Percentiles rank a stretch among this genome's conserved stretches.
phyloP scores from a whole-genome alignment of 2,797 vertebrate species.

The Avahi laniger region DNA sequence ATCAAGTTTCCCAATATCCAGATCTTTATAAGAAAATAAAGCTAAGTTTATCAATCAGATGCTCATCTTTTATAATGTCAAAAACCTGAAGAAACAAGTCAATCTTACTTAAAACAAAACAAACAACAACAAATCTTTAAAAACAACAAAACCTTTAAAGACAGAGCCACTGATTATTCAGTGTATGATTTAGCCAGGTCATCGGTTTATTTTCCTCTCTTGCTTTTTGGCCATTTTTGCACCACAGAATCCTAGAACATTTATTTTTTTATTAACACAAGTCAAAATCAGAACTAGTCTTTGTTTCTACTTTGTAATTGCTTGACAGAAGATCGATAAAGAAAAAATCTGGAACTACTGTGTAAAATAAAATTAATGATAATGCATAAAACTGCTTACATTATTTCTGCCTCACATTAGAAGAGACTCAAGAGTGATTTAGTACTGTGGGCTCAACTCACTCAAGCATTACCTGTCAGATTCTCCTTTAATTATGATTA shows the following conservation, averaged over 20 bases:
- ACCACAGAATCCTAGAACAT: constrained; percentile 28
- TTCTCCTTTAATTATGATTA: constrained; percentile 35
- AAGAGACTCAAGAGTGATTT: constrained; percentile 31
- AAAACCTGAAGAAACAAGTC: constrained; percentile 41
- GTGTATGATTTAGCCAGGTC: constrained; percentile 32
- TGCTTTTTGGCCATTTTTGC: constrained; percentile 18
- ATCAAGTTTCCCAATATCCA: constrained; percentile 17
- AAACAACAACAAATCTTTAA: background rate
- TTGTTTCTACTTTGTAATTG: constrained; percentile 22
- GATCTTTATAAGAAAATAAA: constrained; percentile 33
- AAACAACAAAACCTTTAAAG: background rate
- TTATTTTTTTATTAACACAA: constrained; percentile 9
- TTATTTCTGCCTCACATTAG: constrained; percentile 21
- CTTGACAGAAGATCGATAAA: background rate
- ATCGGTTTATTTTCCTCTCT: constrained; percentile 31
- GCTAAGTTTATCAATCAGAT: background rate
- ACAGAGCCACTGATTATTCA: background rate
- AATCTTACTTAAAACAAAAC: constrained; percentile 7
- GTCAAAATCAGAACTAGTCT: constrained; percentile 38
- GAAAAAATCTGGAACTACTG: constrained; percentile 10
- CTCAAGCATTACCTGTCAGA: constrained; percentile 14
- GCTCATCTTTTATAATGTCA: constrained; percentile 16
- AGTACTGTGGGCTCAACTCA: background rate
- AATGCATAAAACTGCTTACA: constrained; percentile 8
- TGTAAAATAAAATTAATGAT: constrained; percentile 27